A percentile compares a stretch with the other conserved stretches of the same genome.
These are phyloP conservation scores for Campylorhamphus procurvoides DNA, from an alignment of 2,113 vertebrate species.

Conservation along the genomic window DNA sequence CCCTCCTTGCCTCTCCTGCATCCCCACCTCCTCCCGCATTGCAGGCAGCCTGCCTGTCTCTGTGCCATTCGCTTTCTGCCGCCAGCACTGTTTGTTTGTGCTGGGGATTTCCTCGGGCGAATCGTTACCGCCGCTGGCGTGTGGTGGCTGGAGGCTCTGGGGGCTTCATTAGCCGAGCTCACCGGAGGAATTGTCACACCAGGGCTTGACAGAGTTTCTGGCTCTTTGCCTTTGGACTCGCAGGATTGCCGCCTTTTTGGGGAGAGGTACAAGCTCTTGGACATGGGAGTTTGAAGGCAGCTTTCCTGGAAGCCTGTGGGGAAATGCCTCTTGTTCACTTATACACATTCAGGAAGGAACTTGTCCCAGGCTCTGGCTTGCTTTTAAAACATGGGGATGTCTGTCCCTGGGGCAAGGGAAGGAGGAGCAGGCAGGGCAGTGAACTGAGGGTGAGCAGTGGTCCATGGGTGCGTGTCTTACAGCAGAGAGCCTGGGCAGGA, in stretches of 20 bases:
- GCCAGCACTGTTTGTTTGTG: background rate
- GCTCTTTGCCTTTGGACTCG: background rate
- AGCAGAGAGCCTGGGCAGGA: background rate
- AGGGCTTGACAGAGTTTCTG: background rate
- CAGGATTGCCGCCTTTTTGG: background rate
- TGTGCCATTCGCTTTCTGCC: background rate
- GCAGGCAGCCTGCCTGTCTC: background rate
- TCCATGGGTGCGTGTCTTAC: background rate
- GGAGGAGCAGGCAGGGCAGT: background rate
- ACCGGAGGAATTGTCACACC: rapidly evolving
- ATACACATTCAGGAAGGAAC: background rate
- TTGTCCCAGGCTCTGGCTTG: background rate
- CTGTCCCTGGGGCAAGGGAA: background rate
- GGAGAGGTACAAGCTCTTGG: background rate
- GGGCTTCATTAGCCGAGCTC: background rate
- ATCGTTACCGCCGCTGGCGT: rapidly evolving
- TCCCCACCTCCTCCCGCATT: background rate
- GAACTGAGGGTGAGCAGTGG: background rate
- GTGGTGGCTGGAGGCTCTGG: background rate
- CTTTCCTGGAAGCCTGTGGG: background rate
- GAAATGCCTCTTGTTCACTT: background rate
- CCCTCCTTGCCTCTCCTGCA: rapidly evolving
- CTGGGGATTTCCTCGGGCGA: constrained; percentile 9
- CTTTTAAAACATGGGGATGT: background rate
- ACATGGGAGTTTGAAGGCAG: background rate